Evolutionary conservation across 2,888 invertebrate genomes (phyloP).

Genomic region (Hydraecia micacea): DNA sequence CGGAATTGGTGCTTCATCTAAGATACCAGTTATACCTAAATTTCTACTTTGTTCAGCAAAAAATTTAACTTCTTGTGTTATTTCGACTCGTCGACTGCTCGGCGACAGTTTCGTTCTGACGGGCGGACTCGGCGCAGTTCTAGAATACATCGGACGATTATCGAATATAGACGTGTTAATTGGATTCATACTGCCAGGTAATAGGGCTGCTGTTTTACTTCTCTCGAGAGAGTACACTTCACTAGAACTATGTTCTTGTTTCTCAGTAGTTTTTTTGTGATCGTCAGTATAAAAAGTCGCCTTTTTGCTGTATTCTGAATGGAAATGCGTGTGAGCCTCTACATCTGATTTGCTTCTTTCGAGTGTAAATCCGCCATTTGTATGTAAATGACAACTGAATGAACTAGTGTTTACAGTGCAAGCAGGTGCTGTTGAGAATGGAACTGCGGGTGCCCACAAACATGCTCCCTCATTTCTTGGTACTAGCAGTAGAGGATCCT

Average conservation of each 20-base stretch:
- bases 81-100: slow-evolving; percentile 71
- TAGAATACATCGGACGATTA: slow-evolving; percentile 81
- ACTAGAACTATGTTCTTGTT: slow-evolving; percentile 68
- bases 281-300: slow-evolving; percentile 84
- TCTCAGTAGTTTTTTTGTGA: slow-evolving; percentile 61
- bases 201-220: slow-evolving; percentile 84
- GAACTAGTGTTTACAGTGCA: slow-evolving; percentile 84
- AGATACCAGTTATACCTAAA: slow-evolving; percentile 79
- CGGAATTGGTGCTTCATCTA: slow-evolving; percentile 82
- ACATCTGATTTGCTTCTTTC: slow-evolving; percentile 88
- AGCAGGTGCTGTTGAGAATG: slow-evolving; percentile 85
- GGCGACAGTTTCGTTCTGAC: slow-evolving; percentile 84
- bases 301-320: slow-evolving; percentile 75
- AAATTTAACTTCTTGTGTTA: slow-evolving; percentile 71
- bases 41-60: slow-evolving; percentile 79
- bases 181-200: slow-evolving; percentile 75
- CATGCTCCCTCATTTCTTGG: slow-evolving; percentile 91
- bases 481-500: slow-evolving; percentile 91
- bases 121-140: slow-evolving; percentile 87
- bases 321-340: slow-evolving; percentile 80
- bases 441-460: slow-evolving; percentile 86
- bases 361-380: slow-evolving; percentile 83
- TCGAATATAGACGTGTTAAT: slow-evolving; percentile 84
- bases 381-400: slow-evolving; percentile 87
- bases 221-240: slow-evolving; percentile 80